Evolutionary conservation across 30 jellyfish, hydroid and myxozoan species (phyloP).

Genomic region (Catostylus mosaicus): DNA sequence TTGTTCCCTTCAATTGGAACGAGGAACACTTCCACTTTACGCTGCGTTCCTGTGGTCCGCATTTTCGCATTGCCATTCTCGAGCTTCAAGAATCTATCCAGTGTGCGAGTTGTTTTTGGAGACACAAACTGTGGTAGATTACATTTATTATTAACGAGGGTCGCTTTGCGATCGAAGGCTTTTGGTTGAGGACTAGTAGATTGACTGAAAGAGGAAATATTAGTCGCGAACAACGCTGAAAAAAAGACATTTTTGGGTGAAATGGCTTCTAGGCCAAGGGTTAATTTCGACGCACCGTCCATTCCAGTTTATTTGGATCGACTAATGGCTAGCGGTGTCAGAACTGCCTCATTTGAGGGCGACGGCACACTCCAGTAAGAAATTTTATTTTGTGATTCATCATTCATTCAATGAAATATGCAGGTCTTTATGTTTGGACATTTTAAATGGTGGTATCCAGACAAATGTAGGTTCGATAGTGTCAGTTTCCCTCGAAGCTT

Average conservation of each 20-base stretch:
- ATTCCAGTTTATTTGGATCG: conserved; percentile 13
- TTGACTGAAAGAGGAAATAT: not conserved
- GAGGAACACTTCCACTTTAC: too few species aligned
- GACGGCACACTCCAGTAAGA: conserved; percentile 42
- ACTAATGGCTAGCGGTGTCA: not conserved
- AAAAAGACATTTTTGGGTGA: not conserved
- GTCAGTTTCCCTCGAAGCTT: too few species aligned
- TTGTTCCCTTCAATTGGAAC: too few species aligned
- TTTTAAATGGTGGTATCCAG: not conserved
- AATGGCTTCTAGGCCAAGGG: conserved; percentile 28
- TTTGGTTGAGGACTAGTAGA: not conserved
- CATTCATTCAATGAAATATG: not conserved
- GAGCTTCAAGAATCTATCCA: not conserved
- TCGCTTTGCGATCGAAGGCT: conserved; percentile 2
- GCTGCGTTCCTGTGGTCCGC: conserved; percentile 18
- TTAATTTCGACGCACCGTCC: conserved; percentile 22
- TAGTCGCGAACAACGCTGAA: too few species aligned
- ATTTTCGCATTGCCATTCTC: not conserved
- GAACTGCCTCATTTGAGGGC: conserved; percentile 48
- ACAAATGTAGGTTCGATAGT: too few species aligned
- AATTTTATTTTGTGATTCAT: not conserved
- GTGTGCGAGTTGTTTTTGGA: conserved; percentile 11
- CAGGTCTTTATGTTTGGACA: not conserved
- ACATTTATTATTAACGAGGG: conserved; percentile 6
- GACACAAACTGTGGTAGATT: not conserved